phyloP scores from a whole-genome alignment of 2,797 vertebrate species.

The Falco biarmicus region DNA sequence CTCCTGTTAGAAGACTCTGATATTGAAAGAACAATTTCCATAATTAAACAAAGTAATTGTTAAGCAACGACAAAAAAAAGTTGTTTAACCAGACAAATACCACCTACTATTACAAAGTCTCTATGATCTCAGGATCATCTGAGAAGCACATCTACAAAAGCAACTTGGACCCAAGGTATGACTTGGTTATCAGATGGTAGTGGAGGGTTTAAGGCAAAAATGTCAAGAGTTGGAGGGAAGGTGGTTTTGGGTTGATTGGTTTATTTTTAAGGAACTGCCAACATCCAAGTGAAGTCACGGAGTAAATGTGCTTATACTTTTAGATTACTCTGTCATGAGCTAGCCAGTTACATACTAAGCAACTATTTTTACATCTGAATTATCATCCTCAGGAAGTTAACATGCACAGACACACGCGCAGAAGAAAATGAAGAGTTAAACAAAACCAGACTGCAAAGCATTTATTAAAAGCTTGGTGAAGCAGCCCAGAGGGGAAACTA shows the following conservation, averaged over 20 bases:
- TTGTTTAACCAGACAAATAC: not conserved
- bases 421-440: not conserved
- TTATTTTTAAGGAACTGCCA: not conserved
- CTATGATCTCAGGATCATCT: not conserved
- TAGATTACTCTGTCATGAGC: not conserved
- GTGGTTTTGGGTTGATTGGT: not conserved
- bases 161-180: not conserved
- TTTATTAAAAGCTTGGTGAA: not conserved
- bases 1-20: not conserved
- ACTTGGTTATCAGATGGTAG: not conserved
- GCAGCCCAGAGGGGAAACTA: not conserved
- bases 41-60: not conserved
- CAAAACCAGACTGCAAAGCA: not conserved
- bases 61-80: too few species aligned
- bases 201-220: not conserved
- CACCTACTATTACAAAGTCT: not conserved
- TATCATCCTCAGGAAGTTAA: not conserved
- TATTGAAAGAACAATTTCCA: not conserved
- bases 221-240: not conserved
- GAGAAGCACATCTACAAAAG: not conserved
- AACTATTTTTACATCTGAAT: not conserved
- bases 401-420: not conserved
- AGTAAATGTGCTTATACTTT: not conserved
- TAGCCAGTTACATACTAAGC: not conserved
- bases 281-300: not conserved